These are phyloP conservation scores for Tethya wilhelma DNA, from an alignment of 37 sponge, comb jelly and placozoan species.

Conservation along the genomic window DNA sequence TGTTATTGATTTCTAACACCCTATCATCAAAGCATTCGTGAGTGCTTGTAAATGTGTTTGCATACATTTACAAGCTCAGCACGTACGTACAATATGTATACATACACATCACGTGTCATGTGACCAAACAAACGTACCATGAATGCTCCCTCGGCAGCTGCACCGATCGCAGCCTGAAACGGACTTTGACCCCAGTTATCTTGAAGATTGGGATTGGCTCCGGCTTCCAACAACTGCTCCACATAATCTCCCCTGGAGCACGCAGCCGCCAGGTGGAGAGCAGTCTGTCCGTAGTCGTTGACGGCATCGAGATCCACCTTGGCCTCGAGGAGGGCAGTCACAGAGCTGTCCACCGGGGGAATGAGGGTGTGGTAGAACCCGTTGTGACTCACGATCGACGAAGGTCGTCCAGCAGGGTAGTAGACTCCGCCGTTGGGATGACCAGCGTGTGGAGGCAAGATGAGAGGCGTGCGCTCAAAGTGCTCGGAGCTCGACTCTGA, in stretches of 20 bases:
- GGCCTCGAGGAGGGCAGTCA: constrained; percentile 56
- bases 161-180: constrained; percentile 88
- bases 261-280: constrained; percentile 73
- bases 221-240: constrained; percentile 50
- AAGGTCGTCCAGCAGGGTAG: background rate
- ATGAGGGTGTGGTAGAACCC: background rate
- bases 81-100: no score
- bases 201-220: constrained; percentile 76
- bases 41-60: no score
- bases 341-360: constrained; percentile 33
- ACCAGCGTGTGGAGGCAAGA: background rate
- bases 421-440: background rate
- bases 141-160: constrained; percentile 81
- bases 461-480: background rate
- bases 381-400: constrained; percentile 7
- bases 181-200: constrained; percentile 85
- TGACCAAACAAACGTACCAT: constrained; percentile 79
- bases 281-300: constrained; percentile 78
- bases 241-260: constrained; percentile 66
- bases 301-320: constrained; percentile 41
- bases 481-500: constrained; percentile 43
- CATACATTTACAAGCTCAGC: background rate
- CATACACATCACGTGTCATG: constrained; percentile 2
- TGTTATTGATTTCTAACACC: no score
- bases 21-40: no score